phyloP scores from a whole-genome alignment of 2,888 invertebrate species.

The Chalcosyrphus nemorum region DNA sequence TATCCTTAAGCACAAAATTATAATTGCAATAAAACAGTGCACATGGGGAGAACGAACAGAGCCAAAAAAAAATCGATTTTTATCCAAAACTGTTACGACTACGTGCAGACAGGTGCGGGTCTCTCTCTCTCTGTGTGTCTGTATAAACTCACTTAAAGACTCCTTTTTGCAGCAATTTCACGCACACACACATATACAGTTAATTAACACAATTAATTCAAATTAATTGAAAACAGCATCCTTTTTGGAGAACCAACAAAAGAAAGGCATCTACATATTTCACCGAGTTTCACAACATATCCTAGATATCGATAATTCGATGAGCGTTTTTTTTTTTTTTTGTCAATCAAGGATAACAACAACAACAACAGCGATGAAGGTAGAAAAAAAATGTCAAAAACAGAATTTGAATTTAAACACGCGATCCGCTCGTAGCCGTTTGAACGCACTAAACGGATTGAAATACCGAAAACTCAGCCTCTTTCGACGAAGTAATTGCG shows the following conservation, averaged over 20 bases:
- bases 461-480: slow-evolving; percentile 59
- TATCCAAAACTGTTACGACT: slow-evolving; percentile 55
- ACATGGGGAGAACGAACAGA: not conserved
- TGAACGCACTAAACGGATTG: slow-evolving; percentile 69
- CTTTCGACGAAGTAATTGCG: slow-evolving; percentile 61
- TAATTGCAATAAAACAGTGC: slow-evolving; percentile 8
- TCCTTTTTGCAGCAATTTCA: not conserved
- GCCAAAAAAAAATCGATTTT: slow-evolving; percentile 55
- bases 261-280: slow-evolving; percentile 13
- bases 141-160: slow-evolving; percentile 25
- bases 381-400: slow-evolving; percentile 1
- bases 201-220: slow-evolving; percentile 68
- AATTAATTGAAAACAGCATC: slow-evolving; percentile 56
- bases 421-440: slow-evolving; percentile 52
- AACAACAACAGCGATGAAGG: not conserved
- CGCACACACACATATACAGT: slow-evolving; percentile 41
- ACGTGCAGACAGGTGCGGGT: slow-evolving; percentile 63
- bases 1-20: slow-evolving; percentile 37
- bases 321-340: not conserved
- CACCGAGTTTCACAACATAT: slow-evolving; percentile 1
- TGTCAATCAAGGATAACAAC: not conserved
- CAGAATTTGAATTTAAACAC: slow-evolving; percentile 29
- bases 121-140: slow-evolving; percentile 7
- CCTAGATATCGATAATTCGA: not conserved
- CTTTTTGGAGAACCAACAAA: slow-evolving; percentile 23